phyloP scores from a whole-genome alignment of 2,888 invertebrate species.

The Abrostola tripartita region DNA sequence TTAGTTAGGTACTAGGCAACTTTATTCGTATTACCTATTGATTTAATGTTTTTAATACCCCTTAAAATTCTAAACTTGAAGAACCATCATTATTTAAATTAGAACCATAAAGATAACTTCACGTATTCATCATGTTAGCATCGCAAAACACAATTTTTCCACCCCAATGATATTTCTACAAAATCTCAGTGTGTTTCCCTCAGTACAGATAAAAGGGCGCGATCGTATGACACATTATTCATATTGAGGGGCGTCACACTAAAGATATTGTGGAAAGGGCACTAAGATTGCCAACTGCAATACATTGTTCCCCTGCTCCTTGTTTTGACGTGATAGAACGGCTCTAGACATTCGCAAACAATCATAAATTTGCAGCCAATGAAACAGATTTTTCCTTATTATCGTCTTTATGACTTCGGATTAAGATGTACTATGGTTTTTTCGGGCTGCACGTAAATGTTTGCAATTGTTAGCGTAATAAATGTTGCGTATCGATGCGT shows the following conservation, averaged over 20 bases:
- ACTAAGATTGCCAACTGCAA: conserved; percentile 87
- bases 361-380: conserved; percentile 55
- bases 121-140: conserved; percentile 27
- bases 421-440: conserved; percentile 38
- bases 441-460: conserved; percentile 25
- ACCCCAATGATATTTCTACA: conserved; percentile 57
- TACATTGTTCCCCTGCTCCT: conserved; percentile 84
- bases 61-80: background rate
- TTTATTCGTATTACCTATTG: too few species aligned
- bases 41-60: background rate
- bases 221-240: conserved; percentile 87
- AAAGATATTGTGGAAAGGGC: conserved; percentile 88
- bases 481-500: conserved; percentile 88
- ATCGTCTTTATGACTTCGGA: conserved; percentile 38
- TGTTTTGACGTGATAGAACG: conserved; percentile 87
- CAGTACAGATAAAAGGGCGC: conserved; percentile 81
- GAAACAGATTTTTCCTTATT: conserved; percentile 20
- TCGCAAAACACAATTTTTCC: conserved; percentile 47
- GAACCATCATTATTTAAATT: conserved; percentile 3
- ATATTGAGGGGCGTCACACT: conserved; percentile 85
- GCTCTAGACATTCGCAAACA: conserved; percentile 78
- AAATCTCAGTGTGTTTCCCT: conserved; percentile 75
- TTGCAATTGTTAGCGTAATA: conserved; percentile 78
- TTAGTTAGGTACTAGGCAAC: background rate
- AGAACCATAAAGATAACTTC: conserved; percentile 12